Conservation (phyloP, 2,113 vertebrate genomes). For the Dipodomys ordii region DNA sequence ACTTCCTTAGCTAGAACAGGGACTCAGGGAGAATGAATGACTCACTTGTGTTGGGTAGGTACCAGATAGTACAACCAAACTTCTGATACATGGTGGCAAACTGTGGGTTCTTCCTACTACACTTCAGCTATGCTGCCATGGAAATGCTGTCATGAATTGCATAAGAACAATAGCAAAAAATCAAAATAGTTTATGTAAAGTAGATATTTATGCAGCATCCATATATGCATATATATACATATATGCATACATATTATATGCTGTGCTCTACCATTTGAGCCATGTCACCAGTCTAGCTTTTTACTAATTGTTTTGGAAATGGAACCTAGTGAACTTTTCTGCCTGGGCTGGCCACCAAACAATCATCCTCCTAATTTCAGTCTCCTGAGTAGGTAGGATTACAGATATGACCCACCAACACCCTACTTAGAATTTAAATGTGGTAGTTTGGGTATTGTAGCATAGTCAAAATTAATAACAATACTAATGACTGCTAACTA, state of each 20-base stretch:
- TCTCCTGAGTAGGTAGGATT: too few species aligned
- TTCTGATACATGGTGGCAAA: neutral
- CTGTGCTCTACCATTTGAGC: too few species aligned
- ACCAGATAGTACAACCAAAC: neutral
- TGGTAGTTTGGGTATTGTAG: neutral
- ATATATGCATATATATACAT: too few species aligned
- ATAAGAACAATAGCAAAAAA: neutral
- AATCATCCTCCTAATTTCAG: too few species aligned
- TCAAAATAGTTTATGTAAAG: too few species aligned
- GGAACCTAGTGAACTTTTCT: too few species aligned
- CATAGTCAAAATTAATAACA: neutral
- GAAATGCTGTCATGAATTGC: neutral
- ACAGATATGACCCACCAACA: too few species aligned
- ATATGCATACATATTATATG: too few species aligned
- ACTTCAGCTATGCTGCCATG: neutral
- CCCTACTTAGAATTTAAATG: neutral
- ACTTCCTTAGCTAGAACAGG: neutral
- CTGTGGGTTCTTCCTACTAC: neutral
- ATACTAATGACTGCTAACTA: neutral
- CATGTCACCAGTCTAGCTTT: too few species aligned
- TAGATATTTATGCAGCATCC: too few species aligned
- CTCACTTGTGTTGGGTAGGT: neutral
- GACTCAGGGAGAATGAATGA: neutral
- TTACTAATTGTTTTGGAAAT: too few species aligned
- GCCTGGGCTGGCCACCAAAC: too few species aligned